Evolutionary conservation across 53 echinoderm and acorn worm genomes (phyloP).

Genomic region (Echinometra lucunter): DNA sequence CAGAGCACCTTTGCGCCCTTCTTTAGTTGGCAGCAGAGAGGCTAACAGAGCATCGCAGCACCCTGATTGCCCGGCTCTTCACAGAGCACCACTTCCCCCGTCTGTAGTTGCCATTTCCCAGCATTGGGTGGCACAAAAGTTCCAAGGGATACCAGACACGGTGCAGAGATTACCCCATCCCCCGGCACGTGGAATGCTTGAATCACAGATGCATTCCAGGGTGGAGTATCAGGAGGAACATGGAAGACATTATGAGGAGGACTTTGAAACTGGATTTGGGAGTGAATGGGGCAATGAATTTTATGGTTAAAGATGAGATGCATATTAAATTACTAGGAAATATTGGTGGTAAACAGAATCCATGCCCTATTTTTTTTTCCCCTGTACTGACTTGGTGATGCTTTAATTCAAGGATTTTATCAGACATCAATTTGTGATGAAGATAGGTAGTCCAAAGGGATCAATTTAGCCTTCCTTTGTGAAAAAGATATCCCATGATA

Average conservation of each 20-base stretch:
- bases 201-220: not conserved
- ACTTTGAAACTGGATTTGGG: not conserved
- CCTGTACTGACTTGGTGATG: not conserved
- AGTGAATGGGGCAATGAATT: not conserved
- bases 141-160: not conserved
- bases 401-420: not conserved
- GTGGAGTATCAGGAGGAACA: not conserved
- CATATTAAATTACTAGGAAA: not conserved
- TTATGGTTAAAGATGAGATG: not conserved
- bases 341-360: not conserved
- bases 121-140: not conserved
- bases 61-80: not conserved
- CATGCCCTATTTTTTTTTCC: not conserved
- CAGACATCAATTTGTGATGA: not conserved
- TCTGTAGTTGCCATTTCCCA: conserved; percentile 11
- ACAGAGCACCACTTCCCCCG: not conserved
- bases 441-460: not conserved
- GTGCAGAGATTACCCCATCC: not conserved
- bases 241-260: not conserved
- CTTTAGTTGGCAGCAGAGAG: not conserved
- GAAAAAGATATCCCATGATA: not conserved
- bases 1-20: not conserved
- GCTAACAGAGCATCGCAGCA: not conserved
- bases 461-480: not conserved
- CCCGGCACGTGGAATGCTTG: not conserved